These are phyloP conservation scores for Bedellia somnulentella DNA, from an alignment of 2,888 invertebrate genomes.

Conservation along the genomic window DNA sequence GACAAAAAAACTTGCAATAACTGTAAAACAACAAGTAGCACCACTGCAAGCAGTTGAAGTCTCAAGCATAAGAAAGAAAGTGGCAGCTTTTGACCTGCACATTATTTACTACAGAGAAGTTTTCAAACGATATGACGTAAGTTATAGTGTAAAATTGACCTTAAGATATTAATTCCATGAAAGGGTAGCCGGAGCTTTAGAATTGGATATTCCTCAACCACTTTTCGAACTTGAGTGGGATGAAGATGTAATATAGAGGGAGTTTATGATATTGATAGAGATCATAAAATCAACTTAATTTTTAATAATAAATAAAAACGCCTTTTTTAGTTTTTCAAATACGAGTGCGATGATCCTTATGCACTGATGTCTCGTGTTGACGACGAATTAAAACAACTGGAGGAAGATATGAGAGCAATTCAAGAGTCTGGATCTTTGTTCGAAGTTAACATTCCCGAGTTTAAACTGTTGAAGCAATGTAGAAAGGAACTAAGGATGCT, in stretches of 20 bases:
- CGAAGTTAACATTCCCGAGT: constrained; percentile 94
- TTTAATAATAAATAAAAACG: no score
- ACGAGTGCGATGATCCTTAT: constrained; percentile 74
- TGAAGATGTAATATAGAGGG: no score
- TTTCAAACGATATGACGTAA: constrained; percentile 72
- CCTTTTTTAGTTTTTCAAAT: constrained; percentile 65
- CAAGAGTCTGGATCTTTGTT: constrained; percentile 90
- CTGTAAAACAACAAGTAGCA: constrained; percentile 92
- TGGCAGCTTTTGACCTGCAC: constrained; percentile 80
- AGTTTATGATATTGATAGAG: no score
- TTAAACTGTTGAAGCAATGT: constrained; percentile 89
- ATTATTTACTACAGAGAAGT: constrained; percentile 85
- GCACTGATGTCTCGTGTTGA: constrained; percentile 76
- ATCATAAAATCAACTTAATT: no score
- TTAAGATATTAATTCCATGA: no score
- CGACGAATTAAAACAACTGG: constrained; percentile 75
- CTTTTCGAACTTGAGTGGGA: no score
- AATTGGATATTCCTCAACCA: no score
- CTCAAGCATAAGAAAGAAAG: constrained; percentile 83
- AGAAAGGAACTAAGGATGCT: constrained; percentile 86
- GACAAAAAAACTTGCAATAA: constrained; percentile 88
- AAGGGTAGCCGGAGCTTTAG: no score
- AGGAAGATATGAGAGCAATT: constrained; percentile 83
- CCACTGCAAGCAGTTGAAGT: constrained; percentile 95
- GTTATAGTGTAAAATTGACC: constrained; percentile 7